Percentiles rank a stretch among this genome's conserved stretches.
These are phyloP conservation scores for Sinotaia quadrata DNA, from an alignment of 2,888 invertebrate genomes.

Conservation along the genomic window DNA sequence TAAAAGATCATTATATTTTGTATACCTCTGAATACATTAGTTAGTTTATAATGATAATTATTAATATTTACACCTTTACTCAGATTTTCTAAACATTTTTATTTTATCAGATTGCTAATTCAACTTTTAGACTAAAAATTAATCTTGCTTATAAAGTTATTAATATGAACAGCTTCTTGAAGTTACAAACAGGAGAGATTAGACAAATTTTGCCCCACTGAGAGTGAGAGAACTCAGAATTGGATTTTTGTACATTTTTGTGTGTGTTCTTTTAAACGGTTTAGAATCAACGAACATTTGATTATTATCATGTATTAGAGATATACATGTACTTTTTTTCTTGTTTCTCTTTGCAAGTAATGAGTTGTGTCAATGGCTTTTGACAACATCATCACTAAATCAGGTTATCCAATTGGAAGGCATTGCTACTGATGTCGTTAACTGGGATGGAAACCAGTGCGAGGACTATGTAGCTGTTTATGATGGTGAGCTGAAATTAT, in stretches of 20 bases:
- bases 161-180: no score
- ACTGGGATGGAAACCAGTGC: conserved; percentile 32
- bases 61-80: no score
- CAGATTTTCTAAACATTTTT: no score
- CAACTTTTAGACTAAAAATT: no score
- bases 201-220: no score
- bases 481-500: conserved; percentile 29
- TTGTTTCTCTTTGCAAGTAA: not conserved
- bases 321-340: not conserved
- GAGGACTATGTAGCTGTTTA: conserved; percentile 35
- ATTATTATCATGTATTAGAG: not conserved
- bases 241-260: not conserved
- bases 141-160: no score
- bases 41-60: no score
- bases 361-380: conserved; percentile 29
- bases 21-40: no score
- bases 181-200: no score
- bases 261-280: not conserved
- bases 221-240: no score
- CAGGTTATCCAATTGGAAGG: conserved; percentile 32
- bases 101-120: no score
- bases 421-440: conserved; percentile 26
- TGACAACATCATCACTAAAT: conserved; percentile 9
- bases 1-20: no score
- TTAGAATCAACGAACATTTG: not conserved